phyloP scores from a whole-genome alignment of 1,140 invertebrate species.

The Aphelenchoides besseyi region DNA sequence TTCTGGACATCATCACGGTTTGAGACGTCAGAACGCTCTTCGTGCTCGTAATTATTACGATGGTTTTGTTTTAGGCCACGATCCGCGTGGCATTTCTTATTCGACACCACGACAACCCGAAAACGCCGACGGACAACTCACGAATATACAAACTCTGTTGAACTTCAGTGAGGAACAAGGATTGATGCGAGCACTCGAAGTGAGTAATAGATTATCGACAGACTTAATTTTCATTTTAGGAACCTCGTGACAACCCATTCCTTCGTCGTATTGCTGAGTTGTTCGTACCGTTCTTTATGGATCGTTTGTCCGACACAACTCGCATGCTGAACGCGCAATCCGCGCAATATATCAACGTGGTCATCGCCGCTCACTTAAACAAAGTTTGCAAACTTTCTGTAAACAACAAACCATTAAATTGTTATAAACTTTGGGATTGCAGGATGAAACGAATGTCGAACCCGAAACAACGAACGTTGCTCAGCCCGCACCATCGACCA shows the following conservation, averaged over 20 bases:
- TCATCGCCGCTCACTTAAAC: conserved; percentile 33
- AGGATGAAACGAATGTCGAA: conserved; percentile 24
- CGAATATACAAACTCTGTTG: background rate
- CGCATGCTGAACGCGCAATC: conserved; percentile 43
- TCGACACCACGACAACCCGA: background rate
- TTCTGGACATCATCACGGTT: background rate
- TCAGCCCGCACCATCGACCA: background rate
- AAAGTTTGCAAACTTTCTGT: conserved; percentile 8
- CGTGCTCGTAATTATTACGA: background rate
- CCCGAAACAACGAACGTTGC: conserved; percentile 16
- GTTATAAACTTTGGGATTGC: conserved; percentile 7
- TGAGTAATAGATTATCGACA: background rate
- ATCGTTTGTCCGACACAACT: conserved; percentile 36
- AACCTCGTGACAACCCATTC: conserved; percentile 2
- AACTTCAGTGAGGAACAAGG: conserved; percentile 2
- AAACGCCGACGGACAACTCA: background rate
- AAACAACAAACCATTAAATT: conserved; percentile 4
- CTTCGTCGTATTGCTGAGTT: conserved; percentile 8
- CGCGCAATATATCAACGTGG: conserved; percentile 35
- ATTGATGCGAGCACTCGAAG: background rate
- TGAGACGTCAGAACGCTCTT: conserved; percentile 10
- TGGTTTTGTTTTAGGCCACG: background rate
- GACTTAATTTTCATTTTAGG: background rate
- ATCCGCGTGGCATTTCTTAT: too few species aligned
- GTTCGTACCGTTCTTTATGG: conserved; percentile 45